Percentiles rank a stretch among this genome's conserved stretches.
Conservation (phyloP, 1,140 invertebrate genomes). For the Hycleus cichorii region DNA sequence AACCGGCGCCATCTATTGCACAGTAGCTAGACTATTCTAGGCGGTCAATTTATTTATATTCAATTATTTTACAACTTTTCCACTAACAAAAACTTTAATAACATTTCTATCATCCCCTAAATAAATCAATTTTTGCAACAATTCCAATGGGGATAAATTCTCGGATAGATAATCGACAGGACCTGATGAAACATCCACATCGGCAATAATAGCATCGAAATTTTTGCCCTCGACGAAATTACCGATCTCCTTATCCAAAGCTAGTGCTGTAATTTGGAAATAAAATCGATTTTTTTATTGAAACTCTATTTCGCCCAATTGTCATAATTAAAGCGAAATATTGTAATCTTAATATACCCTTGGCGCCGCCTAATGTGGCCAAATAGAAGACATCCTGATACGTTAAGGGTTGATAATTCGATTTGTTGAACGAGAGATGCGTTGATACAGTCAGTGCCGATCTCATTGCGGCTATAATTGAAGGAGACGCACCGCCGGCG, state of each 20-base stretch:
- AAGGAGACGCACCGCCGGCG: constrained; percentile 67
- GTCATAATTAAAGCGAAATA: not conserved
- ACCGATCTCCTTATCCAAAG: constrained; percentile 63
- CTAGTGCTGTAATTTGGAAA: constrained; percentile 55
- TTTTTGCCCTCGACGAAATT: constrained; percentile 74
- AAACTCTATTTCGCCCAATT: not conserved
- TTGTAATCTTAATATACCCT: constrained; percentile 48
- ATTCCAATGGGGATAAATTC: constrained; percentile 46
- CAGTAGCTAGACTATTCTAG: no score
- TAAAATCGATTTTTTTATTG: constrained; percentile 7
- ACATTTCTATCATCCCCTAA: constrained; percentile 82
- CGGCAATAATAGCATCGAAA: constrained; percentile 75
- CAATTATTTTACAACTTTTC: constrained; percentile 50
- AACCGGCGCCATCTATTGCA: no score
- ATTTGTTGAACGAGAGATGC: constrained; percentile 48
- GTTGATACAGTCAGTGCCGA: constrained; percentile 66
- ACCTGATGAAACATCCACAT: constrained; percentile 40
- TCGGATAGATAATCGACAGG: constrained; percentile 37
- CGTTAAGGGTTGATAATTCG: constrained; percentile 50
- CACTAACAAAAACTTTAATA: constrained; percentile 64
- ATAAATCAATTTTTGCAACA: constrained; percentile 75
- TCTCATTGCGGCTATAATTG: constrained; percentile 69
- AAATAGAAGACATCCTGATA: constrained; percentile 75
- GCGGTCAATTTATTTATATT: no score
- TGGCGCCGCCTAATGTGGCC: constrained; percentile 78